Evolutionary conservation across 2,888 invertebrate species (phyloP).

Genomic region (Pimpla rufipes): DNA sequence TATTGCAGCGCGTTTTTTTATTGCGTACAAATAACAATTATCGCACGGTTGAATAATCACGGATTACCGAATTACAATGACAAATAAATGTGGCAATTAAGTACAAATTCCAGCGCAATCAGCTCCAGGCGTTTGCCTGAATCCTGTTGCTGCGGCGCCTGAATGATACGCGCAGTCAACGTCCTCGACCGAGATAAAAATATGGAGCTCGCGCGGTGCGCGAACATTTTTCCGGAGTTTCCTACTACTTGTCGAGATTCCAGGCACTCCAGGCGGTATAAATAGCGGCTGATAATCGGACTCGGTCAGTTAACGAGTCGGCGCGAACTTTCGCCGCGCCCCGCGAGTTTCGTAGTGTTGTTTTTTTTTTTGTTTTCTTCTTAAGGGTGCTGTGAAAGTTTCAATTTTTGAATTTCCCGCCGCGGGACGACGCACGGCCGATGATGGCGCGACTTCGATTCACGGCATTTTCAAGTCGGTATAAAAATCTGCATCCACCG

Average conservation of each 20-base stretch:
- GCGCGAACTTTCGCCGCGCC: not conserved
- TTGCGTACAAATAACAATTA: no score
- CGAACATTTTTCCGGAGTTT: constrained; percentile 10
- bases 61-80: no score
- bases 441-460: constrained; percentile 2
- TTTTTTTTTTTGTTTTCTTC: not conserved
- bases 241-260: not conserved
- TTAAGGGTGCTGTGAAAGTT: not conserved
- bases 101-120: no score
- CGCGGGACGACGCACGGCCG: not conserved
- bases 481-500: not conserved
- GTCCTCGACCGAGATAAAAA: no score
- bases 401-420: not conserved
- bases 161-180: no score
- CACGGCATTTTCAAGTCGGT: constrained; percentile 39
- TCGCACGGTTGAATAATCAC: no score
- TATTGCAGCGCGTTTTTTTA: no score
- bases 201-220: not conserved
- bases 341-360: no score
- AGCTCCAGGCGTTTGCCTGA: no score
- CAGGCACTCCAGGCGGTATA: not conserved
- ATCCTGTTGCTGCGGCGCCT: no score
- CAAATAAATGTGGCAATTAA: no score
- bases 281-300: not conserved
- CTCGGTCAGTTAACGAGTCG: not conserved